phyloP scores from a whole-genome alignment of 2,113 vertebrate species.

The Hepsetus odoe region DNA sequence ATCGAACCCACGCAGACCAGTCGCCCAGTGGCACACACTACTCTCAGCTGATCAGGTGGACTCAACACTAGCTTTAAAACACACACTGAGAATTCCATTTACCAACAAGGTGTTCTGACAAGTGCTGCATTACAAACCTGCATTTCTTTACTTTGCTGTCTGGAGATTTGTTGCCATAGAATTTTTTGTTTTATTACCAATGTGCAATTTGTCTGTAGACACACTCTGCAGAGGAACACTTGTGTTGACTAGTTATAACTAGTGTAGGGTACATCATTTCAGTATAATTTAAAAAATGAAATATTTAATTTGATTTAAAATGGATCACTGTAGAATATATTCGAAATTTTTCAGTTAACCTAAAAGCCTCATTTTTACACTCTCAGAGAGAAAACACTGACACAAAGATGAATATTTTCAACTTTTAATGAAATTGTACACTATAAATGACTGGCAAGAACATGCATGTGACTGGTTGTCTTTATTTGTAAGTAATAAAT shows the following conservation, averaged over 20 bases:
- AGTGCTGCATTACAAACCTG: neutral
- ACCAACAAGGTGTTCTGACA: conserved; percentile 63
- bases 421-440: neutral
- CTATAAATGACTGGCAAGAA: no score
- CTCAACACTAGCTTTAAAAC: conserved; percentile 73
- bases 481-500: neutral
- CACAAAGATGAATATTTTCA: neutral
- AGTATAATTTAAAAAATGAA: neutral
- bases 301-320: no score
- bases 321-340: no score
- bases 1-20: conserved; percentile 86
- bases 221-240: neutral
- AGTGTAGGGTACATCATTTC: neutral
- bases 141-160: neutral
- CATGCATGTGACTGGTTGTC: neutral
- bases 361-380: neutral
- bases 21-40: conserved; percentile 92
- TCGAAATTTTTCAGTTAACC: neutral
- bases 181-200: neutral
- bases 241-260: neutral
- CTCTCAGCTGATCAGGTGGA: conserved; percentile 83
- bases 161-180: neutral
- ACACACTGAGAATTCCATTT: conserved; percentile 71
- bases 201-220: neutral
- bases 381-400: neutral